Conservation (phyloP, 2,113 vertebrate species). For the Lasiurus cinereus region DNA sequence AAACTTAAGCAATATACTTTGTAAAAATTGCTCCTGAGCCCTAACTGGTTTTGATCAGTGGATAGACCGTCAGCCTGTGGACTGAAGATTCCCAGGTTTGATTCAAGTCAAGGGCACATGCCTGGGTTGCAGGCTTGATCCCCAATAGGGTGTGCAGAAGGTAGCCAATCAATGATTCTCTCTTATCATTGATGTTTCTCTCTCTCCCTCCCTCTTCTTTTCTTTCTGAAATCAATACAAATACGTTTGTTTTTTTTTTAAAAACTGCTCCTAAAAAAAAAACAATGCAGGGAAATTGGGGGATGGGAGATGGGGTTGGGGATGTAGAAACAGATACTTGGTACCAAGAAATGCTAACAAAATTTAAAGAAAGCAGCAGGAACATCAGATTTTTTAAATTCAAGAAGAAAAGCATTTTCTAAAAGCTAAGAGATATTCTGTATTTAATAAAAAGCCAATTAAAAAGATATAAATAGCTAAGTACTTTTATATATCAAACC, state of each 20-base stretch:
- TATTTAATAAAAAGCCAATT: background rate
- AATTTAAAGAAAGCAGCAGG: constrained; percentile 47
- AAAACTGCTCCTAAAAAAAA: background rate
- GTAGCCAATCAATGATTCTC: no score
- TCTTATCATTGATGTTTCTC: no score
- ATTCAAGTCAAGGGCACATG: no score
- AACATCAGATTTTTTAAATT: background rate
- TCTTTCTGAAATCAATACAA: background rate
- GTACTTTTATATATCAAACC: background rate
- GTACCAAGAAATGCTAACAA: constrained; percentile 47
- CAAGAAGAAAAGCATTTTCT: constrained; percentile 34
- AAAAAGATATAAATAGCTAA: constrained; percentile 10
- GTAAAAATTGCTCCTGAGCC: background rate
- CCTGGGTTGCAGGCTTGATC: no score
- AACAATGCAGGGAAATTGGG: background rate
- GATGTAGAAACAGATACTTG: background rate
- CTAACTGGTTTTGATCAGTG: no score
- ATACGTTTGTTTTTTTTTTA: background rate
- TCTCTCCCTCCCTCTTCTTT: no score
- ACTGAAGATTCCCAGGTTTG: no score
- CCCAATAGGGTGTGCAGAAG: no score
- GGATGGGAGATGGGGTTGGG: no score
- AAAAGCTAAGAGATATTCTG: background rate
- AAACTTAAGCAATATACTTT: background rate
- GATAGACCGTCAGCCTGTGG: no score